A percentile compares a stretch with the other conserved stretches of the same genome.
These are phyloP conservation scores for Euleptes europaea DNA, from an alignment of 2,113 vertebrate genomes.

Conservation along the genomic window DNA sequence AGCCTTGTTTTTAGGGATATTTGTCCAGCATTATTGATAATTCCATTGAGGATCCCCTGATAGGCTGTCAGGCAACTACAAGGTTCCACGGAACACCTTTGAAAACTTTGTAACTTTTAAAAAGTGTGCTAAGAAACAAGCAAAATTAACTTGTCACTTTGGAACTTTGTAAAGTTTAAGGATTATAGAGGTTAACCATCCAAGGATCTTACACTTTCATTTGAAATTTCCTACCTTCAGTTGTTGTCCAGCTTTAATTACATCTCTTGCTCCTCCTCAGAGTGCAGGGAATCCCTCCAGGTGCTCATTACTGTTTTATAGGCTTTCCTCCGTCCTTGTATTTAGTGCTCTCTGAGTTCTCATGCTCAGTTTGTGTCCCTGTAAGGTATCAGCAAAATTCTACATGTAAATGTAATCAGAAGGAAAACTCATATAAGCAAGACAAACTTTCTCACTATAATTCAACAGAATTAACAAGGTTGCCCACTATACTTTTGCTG, in stretches of 20 bases:
- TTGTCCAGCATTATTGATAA: too few relatives aligned
- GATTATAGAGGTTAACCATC: neutral
- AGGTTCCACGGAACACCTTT: too few relatives aligned
- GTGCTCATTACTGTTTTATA: neutral
- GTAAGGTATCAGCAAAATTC: neutral
- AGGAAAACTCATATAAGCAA: neutral
- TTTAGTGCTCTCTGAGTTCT: neutral
- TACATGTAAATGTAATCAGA: neutral
- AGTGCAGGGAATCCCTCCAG: neutral
- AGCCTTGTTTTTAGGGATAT: too few relatives aligned
- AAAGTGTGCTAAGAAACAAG: neutral
- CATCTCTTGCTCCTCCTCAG: neutral
- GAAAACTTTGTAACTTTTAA: too few relatives aligned
- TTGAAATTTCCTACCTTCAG: conserved; percentile 23
- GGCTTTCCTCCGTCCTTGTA: neutral
- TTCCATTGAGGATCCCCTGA: too few relatives aligned
- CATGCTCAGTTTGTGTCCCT: neutral
- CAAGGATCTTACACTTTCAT: neutral
- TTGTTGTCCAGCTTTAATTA: conserved; percentile 6
- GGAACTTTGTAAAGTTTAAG: neutral
- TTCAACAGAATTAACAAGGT: neutral
- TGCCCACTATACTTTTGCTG: neutral
- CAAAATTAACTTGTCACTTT: neutral
- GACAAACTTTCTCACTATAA: neutral
- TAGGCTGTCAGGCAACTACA: too few relatives aligned